Evolutionary conservation across 2,888 invertebrate species (phyloP).

Genomic region (Chesias legatella): DNA sequence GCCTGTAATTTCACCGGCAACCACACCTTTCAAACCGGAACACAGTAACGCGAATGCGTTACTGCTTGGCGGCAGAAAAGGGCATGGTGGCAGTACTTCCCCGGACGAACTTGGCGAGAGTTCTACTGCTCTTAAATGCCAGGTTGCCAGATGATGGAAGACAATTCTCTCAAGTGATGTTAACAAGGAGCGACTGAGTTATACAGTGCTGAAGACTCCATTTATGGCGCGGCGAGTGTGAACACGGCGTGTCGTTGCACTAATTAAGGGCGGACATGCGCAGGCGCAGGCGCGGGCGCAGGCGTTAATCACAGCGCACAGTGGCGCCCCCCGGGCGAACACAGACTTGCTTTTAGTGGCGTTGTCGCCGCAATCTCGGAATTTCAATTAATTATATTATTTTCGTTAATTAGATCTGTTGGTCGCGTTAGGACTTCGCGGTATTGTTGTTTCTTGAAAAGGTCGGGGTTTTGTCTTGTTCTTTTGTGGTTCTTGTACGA

Average conservation of each 20-base stretch:
- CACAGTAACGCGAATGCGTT: no score
- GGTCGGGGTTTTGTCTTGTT: slow-evolving; percentile 11
- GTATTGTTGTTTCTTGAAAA: slow-evolving; percentile 25
- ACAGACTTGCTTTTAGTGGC: slow-evolving; percentile 73
- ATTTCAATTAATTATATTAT: slow-evolving; percentile 67
- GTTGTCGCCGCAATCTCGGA: slow-evolving; percentile 67
- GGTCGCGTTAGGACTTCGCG: slow-evolving; percentile 19
- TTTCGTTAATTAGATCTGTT: slow-evolving; percentile 49
- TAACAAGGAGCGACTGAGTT: slow-evolving; percentile 36
- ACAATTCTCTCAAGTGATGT: slow-evolving; percentile 28
- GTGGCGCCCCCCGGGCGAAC: slow-evolving; percentile 49
- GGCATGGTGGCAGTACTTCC: no score
- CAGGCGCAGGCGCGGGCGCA: slow-evolving; percentile 67
- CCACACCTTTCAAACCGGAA: no score
- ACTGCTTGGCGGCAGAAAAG: no score
- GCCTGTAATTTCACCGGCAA: no score
- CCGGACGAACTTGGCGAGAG: no score
- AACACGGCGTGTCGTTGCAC: slow-evolving; percentile 61
- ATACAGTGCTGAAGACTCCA: slow-evolving; percentile 65
- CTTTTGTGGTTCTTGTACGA: slow-evolving; percentile 3
- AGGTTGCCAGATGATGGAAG: slow-evolving; percentile 12
- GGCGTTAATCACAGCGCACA: slow-evolving; percentile 57
- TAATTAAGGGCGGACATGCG: slow-evolving; percentile 75
- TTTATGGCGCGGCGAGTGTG: slow-evolving; percentile 67
- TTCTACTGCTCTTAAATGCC: no score